Percentiles rank a stretch among this genome's conserved stretches.
Evolutionary conservation across 2,888 invertebrate genomes (phyloP).

Genomic region (Tortricodes alternella): DNA sequence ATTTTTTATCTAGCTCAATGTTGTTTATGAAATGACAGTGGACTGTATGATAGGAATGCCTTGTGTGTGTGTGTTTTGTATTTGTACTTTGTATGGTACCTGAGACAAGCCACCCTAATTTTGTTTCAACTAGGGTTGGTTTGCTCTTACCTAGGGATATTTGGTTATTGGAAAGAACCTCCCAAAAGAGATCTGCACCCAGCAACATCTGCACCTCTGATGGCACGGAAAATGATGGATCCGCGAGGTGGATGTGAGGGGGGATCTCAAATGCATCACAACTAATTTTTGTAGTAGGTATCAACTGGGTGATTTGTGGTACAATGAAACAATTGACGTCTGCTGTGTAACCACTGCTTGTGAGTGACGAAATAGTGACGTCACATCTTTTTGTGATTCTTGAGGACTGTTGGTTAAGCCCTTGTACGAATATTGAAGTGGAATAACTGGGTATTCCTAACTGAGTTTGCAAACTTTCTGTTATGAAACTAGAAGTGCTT

Average conservation of each 20-base stretch:
- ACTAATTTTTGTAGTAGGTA: slow-evolving; percentile 26
- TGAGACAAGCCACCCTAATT: slow-evolving; percentile 26
- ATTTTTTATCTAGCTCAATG: background rate
- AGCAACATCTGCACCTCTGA: slow-evolving; percentile 25
- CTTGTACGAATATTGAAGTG: slow-evolving; percentile 10
- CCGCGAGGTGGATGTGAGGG: slow-evolving; percentile 4
- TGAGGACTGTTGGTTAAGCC: slow-evolving; percentile 17
- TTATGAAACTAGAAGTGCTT: slow-evolving; percentile 3
- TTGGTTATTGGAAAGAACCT: background rate
- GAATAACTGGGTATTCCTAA: slow-evolving; percentile 3
- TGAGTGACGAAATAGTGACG: slow-evolving; percentile 12
- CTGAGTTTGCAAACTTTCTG: slow-evolving; percentile 1
- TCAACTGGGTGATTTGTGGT: slow-evolving; percentile 29
- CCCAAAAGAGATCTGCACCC: background rate
- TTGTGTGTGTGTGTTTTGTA: background rate
- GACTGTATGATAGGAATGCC: background rate
- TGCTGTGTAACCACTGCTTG: background rate
- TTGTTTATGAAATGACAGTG: background rate
- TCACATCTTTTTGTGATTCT: slow-evolving; percentile 16
- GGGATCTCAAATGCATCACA: slow-evolving; percentile 18
- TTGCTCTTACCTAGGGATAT: slow-evolving; percentile 14
- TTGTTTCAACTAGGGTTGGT: slow-evolving; percentile 22
- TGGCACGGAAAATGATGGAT: slow-evolving; percentile 1
- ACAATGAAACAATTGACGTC: slow-evolving; percentile 23
- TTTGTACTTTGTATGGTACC: background rate